Evolutionary conservation across 2,797 vertebrate species (phyloP).

Genomic region (Rousettus madagascariensis): DNA sequence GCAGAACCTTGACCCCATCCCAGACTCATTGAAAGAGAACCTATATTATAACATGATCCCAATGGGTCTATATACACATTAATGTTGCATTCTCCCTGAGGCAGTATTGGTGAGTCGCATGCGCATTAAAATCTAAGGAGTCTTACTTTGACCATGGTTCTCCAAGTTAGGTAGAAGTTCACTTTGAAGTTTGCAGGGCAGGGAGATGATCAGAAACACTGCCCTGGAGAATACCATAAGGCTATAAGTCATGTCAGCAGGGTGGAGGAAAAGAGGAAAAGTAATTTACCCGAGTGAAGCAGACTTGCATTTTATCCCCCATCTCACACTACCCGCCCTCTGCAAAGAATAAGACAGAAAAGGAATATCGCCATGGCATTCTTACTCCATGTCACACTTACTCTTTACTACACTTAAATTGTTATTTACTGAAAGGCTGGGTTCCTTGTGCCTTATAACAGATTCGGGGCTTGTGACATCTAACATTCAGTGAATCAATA

Average conservation of each 20-base stretch:
- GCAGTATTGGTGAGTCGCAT: neutral
- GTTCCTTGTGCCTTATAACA: neutral
- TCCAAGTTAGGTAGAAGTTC: slow-evolving; percentile 40
- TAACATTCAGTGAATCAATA: neutral
- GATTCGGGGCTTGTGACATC: neutral
- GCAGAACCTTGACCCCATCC: slow-evolving; percentile 9
- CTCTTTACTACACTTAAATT: neutral
- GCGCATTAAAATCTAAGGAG: slow-evolving; percentile 40
- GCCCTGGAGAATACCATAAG: slow-evolving; percentile 38
- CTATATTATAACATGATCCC: neutral
- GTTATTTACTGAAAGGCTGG: neutral
- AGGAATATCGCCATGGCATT: neutral
- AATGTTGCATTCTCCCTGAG: neutral
- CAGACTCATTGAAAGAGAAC: neutral
- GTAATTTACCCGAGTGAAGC: slow-evolving; percentile 34
- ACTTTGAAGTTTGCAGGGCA: slow-evolving; percentile 67
- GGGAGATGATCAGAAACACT: slow-evolving; percentile 59
- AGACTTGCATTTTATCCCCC: neutral
- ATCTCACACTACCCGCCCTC: neutral
- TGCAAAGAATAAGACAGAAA: neutral
- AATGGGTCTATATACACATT: neutral
- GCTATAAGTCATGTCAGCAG: slow-evolving; percentile 52
- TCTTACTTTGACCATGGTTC: slow-evolving; percentile 39
- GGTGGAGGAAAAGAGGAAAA: slow-evolving; percentile 33
- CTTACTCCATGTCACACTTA: neutral